Percentiles rank a stretch among this genome's conserved stretches.
Evolutionary conservation across 2,888 invertebrate species (phyloP).

Genomic region (Chymomyza amoena): DNA sequence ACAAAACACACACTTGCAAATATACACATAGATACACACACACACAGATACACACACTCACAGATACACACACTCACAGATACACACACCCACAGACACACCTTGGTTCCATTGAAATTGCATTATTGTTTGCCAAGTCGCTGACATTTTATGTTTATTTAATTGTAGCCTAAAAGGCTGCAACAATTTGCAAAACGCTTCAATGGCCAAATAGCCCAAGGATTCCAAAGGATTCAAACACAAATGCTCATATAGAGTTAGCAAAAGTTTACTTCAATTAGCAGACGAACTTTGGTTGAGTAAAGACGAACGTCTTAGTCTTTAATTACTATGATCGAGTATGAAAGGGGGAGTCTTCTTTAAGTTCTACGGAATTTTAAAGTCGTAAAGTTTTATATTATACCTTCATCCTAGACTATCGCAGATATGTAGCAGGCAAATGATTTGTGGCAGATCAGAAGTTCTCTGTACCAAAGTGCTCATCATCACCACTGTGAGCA

Average conservation of each 20-base stretch:
- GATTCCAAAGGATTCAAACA: background rate
- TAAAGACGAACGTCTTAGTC: too few relatives aligned
- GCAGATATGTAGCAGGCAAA: too few relatives aligned
- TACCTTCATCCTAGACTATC: too few relatives aligned
- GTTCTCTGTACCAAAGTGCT: too few relatives aligned
- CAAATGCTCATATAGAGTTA: background rate
- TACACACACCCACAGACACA: background rate
- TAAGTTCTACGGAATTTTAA: too few relatives aligned
- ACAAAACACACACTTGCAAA: slow-evolving; percentile 9
- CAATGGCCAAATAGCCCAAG: background rate
- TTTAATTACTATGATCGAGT: too few relatives aligned
- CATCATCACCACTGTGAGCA: too few relatives aligned
- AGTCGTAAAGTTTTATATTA: too few relatives aligned
- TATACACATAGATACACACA: slow-evolving; percentile 16
- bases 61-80: background rate
- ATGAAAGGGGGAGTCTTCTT: too few relatives aligned
- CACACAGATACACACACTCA: slow-evolving; percentile 16
- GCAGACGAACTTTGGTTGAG: background rate
- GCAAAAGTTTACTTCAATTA: background rate
- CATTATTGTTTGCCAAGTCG: slow-evolving; percentile 42
- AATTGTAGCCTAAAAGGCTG: slow-evolving; percentile 48
- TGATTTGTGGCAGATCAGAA: too few relatives aligned
- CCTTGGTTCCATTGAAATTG: slow-evolving; percentile 38
- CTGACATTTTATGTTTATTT: slow-evolving; percentile 68
- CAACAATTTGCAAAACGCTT: background rate